Evolutionary conservation across 2,888 invertebrate species (phyloP).

Genomic region (Ischnura elegans): DNA sequence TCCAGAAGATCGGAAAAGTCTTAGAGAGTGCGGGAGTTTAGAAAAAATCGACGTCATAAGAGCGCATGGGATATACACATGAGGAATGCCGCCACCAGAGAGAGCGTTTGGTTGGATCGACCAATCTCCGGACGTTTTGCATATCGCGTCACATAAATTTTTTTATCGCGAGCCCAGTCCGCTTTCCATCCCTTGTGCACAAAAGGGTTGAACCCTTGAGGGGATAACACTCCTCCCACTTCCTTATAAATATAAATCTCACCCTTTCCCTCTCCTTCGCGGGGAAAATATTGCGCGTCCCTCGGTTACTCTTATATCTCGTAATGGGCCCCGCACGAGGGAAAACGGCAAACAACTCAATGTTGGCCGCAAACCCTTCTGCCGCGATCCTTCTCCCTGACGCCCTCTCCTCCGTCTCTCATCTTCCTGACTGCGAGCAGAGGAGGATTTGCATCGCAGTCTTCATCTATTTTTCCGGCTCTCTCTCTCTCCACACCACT

Average conservation of each 20-base stretch:
- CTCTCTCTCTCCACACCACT: neutral
- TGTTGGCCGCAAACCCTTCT: neutral
- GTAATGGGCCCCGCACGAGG: neutral
- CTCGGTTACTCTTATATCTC: slow-evolving; percentile 5
- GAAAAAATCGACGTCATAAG: neutral
- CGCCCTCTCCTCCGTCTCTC: neutral
- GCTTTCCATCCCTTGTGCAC: neutral
- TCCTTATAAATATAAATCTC: slow-evolving; percentile 34
- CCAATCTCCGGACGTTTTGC: neutral
- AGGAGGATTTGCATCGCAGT: too few relatives aligned
- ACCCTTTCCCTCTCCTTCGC: neutral
- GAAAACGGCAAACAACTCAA: slow-evolving; percentile 8
- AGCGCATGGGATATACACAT: neutral
- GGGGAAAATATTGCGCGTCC: slow-evolving; percentile 11
- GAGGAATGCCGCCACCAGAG: neutral
- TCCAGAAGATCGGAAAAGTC: slow-evolving; percentile 1
- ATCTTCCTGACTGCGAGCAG: neutral
- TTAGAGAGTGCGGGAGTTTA: neutral
- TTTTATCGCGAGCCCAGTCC: neutral
- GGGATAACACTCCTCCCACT: neutral
- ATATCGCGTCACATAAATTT: neutral
- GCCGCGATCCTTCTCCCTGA: neutral
- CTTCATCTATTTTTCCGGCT: neutral
- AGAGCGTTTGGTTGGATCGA: neutral
- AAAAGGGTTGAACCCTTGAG: neutral